Percentiles rank a stretch among this genome's conserved stretches.
These are phyloP conservation scores for Psix sp. DNA, from an alignment of 1,140 invertebrate genomes.

Conservation along the genomic window DNA sequence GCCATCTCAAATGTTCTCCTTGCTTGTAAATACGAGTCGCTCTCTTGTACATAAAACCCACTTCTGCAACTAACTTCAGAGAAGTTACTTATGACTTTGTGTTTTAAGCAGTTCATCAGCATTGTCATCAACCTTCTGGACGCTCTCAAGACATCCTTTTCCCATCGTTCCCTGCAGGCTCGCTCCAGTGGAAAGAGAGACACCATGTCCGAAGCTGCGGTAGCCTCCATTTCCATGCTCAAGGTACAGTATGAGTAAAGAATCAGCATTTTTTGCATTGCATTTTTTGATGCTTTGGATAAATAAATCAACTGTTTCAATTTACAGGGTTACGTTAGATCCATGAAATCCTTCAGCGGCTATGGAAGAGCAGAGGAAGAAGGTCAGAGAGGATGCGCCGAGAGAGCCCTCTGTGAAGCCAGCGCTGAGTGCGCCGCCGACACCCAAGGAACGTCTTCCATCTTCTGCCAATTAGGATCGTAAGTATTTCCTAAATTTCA, in stretches of 20 bases:
- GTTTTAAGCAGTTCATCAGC: conserved; percentile 87
- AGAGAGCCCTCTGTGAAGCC: conserved; percentile 86
- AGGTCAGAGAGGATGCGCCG: conserved; percentile 78
- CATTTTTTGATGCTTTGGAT: too few relatives aligned
- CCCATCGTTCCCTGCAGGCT: conserved; percentile 88
- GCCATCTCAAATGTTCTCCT: too few relatives aligned
- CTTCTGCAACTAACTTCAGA: conserved; percentile 1
- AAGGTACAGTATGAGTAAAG: conserved; percentile 79
- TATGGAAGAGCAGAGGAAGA: conserved; percentile 86
- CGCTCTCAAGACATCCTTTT: conserved; percentile 92
- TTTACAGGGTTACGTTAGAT: conserved; percentile 86
- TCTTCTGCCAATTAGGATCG: conserved; percentile 95
- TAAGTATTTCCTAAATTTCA: conserved; percentile 82
- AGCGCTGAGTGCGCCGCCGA: conserved; percentile 91
- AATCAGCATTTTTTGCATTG: too few relatives aligned
- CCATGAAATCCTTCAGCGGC: conserved; percentile 79
- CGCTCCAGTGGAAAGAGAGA: conserved; percentile 89
- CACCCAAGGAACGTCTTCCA: conserved; percentile 85
- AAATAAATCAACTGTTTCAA: too few relatives aligned
- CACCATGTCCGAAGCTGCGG: conserved; percentile 89
- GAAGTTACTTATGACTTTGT: conserved; percentile 46
- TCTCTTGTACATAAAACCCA: neutral
- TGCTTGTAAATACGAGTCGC: too few relatives aligned
- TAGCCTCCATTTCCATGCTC: conserved; percentile 89
- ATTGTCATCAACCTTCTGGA: conserved; percentile 93